Base-by-base conservation (phyloP, 2,113 vertebrate genomes). In the Leucopsar rothschildi region DNA sequence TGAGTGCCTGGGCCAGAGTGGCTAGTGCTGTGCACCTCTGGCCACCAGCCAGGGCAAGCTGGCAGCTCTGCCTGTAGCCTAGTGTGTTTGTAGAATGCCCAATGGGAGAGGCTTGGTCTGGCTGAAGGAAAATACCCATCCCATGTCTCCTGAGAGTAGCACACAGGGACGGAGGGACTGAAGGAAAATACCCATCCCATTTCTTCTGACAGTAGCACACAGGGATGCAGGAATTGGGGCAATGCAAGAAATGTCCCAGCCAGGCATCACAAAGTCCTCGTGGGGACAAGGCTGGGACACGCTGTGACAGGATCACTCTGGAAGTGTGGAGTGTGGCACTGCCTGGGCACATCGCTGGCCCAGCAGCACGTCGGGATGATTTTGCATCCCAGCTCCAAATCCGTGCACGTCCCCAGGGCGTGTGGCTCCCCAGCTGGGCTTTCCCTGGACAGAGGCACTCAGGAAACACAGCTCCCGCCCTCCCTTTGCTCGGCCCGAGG, bases 221-320 rank as follows among this genome's bases (percentile, higher is more conserved):
- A 80, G 61, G 49, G 49, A 55, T 4, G 2, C 56, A 90, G 70
- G 49, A 57, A 86, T 3, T 11, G 73, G 20, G 56, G 56, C 50
- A 87, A 50, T 45, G 57, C 31, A 70, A 20, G 37, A 25, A 68
- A 61, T 27, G 81, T 80, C 60, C 73, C 56, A 35, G 35, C 35
- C 11, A 17, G 52, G 52, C 2, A 0, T 47, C 77, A 60, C 39
- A 13, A 55, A 82, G 55, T 15, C 77, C 63, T 50, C 7, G 5
- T 77, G 82, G 40, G 69, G 55, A 84, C 1, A 1, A 42, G 39
- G 44, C 87, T 47, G 65, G 35, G 50, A 44, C 44, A 13, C 0
- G 0, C n/a, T 0, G 0, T 6, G 56, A 12, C 27, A 53, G 40
- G 61, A 28, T 33, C 64, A 3, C 0, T 0, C n/a, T 53, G 76